Percentiles rank a stretch among this genome's conserved stretches.
Conservation (phyloP, 2,797 vertebrate genomes). For the Limnodromus scolopaceus region DNA sequence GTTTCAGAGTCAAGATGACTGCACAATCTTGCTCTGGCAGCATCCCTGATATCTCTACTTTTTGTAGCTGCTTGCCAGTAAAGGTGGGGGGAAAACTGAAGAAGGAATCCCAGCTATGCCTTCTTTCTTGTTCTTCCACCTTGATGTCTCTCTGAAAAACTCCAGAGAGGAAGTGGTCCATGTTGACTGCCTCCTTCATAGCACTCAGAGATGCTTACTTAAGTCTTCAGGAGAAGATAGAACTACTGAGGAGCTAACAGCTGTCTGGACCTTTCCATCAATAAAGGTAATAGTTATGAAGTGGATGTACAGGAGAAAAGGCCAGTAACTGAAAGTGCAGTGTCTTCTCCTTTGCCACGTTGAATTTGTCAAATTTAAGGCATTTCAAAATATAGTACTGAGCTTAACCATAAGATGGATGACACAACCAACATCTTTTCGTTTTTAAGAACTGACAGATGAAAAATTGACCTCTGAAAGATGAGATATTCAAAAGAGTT, state of each 20-base stretch:
- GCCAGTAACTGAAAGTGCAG: background rate
- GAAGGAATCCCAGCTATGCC: background rate
- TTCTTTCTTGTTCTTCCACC: background rate
- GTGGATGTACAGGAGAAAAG: background rate
- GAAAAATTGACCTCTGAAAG: background rate
- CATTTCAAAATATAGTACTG: background rate
- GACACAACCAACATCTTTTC: background rate
- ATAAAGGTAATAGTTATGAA: background rate
- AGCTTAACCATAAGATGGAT: background rate
- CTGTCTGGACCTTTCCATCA: background rate
- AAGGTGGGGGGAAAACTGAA: background rate
- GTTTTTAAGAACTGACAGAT: background rate
- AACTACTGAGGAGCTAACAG: background rate
- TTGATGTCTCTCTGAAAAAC: background rate
- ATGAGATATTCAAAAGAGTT: background rate
- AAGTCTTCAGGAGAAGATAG: background rate
- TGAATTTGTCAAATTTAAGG: background rate
- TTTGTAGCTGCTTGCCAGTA: background rate
- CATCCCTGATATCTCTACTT: background rate
- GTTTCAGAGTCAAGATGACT: background rate
- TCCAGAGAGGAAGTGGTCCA: background rate
- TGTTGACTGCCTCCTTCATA: background rate
- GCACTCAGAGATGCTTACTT: background rate
- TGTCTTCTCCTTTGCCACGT: background rate
- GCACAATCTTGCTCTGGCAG: background rate